A percentile compares a stretch with the other conserved stretches of the same genome.
phyloP scores from a whole-genome alignment of 1,140 invertebrate genomes.

The Drosophila nikananu region DNA sequence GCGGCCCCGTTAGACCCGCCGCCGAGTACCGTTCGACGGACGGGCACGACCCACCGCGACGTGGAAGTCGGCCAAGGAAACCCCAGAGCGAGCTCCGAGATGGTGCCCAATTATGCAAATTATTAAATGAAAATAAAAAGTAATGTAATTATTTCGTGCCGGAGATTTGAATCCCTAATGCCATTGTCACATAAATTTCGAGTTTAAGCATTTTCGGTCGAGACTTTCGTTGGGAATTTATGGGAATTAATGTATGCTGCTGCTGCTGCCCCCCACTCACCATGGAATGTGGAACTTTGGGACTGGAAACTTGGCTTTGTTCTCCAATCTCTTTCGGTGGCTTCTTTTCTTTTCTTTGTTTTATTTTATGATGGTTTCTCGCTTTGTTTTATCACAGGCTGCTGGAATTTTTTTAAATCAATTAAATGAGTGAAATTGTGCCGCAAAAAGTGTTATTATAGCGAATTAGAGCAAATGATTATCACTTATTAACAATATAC shows the following conservation, averaged over 20 bases:
- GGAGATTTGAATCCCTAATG: conserved; percentile 67
- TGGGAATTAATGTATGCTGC: conserved; percentile 40
- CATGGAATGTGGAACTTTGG: conserved; percentile 42
- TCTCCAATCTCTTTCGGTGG: conserved; percentile 29
- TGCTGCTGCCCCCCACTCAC: conserved; percentile 38
- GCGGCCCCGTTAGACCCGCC: conserved; percentile 10
- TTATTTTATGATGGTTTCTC: conserved; percentile 32
- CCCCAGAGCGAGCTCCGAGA: conserved; percentile 13
- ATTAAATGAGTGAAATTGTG: conserved; percentile 41
- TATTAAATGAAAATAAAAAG: conserved; percentile 57
- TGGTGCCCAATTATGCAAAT: conserved; percentile 63
- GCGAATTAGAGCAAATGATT: conserved; percentile 30
- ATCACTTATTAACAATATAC: conserved; percentile 14
- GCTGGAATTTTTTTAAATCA: conserved; percentile 28
- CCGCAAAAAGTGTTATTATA: conserved; percentile 19
- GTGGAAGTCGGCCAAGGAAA: conserved; percentile 15
- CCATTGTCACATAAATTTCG: conserved; percentile 70
- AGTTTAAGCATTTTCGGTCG: conserved; percentile 73
- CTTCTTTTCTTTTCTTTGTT: conserved; percentile 26
- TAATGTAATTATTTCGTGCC: conserved; percentile 64
- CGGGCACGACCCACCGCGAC: conserved; percentile 35
- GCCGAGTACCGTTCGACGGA: conserved; percentile 23
- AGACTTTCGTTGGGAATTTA: conserved; percentile 60
- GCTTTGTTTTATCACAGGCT: conserved; percentile 36
- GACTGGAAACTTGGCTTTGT: conserved; percentile 46